Evolutionary conservation across 2,888 invertebrate species (phyloP).

Genomic region (Machimus rusticus): DNA sequence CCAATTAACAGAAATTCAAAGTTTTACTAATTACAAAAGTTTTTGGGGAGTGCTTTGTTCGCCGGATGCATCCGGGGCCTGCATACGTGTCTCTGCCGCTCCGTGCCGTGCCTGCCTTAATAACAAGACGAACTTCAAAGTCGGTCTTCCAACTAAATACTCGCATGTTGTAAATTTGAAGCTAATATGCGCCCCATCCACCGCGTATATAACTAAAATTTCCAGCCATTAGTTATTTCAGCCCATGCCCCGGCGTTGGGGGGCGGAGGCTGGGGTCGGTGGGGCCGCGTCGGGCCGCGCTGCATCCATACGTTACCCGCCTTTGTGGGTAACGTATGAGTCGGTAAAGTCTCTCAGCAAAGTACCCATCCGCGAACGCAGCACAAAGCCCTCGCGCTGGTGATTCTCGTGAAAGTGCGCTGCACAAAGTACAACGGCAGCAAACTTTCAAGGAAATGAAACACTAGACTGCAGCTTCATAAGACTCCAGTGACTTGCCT

Average conservation of each 20-base stretch:
- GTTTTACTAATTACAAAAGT: slow-evolving; percentile 49
- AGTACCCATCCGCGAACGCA: background rate
- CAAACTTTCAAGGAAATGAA: slow-evolving; percentile 45
- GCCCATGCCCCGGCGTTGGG: background rate
- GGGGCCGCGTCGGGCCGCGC: background rate
- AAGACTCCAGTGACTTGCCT: slow-evolving; percentile 26
- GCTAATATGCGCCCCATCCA: slow-evolving; percentile 37
- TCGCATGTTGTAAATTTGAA: slow-evolving; percentile 43
- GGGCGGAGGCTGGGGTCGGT: background rate
- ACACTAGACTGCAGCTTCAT: slow-evolving; percentile 41
- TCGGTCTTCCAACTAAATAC: slow-evolving; percentile 46
- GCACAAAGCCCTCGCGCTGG: slow-evolving; percentile 41
- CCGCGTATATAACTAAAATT: slow-evolving; percentile 42
- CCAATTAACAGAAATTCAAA: slow-evolving; percentile 48
- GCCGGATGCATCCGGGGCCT: slow-evolving; percentile 15
- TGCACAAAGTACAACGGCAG: slow-evolving; percentile 43
- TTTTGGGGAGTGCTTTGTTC: slow-evolving; percentile 35
- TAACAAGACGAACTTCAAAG: slow-evolving; percentile 45
- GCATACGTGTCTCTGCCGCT: slow-evolving; percentile 44
- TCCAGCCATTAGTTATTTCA: slow-evolving; percentile 44
- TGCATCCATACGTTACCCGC: slow-evolving; percentile 28
- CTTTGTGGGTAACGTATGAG: slow-evolving; percentile 35
- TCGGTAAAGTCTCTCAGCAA: slow-evolving; percentile 2
- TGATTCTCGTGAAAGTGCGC: slow-evolving; percentile 14
- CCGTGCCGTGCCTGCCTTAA: slow-evolving; percentile 33